phyloP scores from a whole-genome alignment of 2,113 vertebrate species.

The Octodon degus region DNA sequence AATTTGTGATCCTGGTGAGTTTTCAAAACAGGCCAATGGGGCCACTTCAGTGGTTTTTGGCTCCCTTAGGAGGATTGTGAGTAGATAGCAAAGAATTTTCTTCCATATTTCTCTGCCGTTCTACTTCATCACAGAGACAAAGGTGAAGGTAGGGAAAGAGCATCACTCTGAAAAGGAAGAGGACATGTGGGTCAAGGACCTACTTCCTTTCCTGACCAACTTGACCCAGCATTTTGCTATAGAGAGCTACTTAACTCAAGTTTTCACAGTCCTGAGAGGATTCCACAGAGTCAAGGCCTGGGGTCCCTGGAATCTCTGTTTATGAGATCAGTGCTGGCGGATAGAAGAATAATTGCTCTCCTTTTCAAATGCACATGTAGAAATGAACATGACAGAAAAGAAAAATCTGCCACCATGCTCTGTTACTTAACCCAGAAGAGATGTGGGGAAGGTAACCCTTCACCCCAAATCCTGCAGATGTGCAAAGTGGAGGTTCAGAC shows the following conservation, averaged over 20 bases:
- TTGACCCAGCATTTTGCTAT: background rate
- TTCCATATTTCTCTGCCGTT: background rate
- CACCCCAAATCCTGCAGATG: background rate
- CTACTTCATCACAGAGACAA: background rate
- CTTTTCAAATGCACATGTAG: background rate
- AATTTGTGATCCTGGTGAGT: background rate
- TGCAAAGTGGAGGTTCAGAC: background rate
- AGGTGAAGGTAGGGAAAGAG: background rate
- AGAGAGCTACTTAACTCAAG: background rate
- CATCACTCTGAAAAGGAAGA: background rate
- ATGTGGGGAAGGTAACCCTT: background rate
- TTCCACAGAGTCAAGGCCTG: background rate
- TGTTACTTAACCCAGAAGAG: background rate
- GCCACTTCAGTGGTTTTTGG: background rate
- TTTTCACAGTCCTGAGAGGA: background rate
- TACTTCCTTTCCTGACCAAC: background rate
- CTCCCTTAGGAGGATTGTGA: background rate
- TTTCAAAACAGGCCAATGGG: background rate
- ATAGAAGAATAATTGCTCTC: background rate
- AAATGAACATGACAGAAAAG: background rate
- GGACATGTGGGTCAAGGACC: background rate
- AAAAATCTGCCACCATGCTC: background rate
- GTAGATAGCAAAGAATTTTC: background rate
- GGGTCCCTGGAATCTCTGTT: background rate
- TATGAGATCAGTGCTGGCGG: background rate